Evolutionary conservation across 1,140 invertebrate genomes (phyloP), one percentile per base, ranked within the genome.

Genomic region (Frieseomelitta varia): DNA sequence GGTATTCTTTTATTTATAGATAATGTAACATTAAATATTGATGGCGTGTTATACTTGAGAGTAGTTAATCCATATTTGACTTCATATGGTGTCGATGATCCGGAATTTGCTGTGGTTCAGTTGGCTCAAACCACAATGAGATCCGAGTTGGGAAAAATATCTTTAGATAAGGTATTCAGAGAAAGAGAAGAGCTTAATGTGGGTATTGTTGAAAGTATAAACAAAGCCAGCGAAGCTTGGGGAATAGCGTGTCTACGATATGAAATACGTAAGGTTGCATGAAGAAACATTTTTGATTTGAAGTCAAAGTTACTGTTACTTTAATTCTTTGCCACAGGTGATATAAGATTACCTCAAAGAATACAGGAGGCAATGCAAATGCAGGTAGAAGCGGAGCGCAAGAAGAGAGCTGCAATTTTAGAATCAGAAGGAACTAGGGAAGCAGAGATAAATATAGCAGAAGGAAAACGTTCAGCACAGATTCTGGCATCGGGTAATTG

Each of bases 331-430:
- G 30, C 91, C 80, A 27, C 87, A 98, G 97, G 98, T 95, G 98
- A 99, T 93, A 99, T 99, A 90, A 98, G 97, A 93, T 95, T 99
- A 88, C 99, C 99, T 15, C 94, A 95, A 4, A 96, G 98, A 93
- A 98, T 99, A 10, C 98, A 99, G 92, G 99, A 99, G 95, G 99
- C 99, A 11, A 99, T 99, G 99, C 99, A 99, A 95, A 99, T 99
- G 98, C 99, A 99, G 96, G 99, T 99, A 0, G 99, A 99, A 95
- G 99, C 99, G 0, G 99, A 99, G 94, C 95, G 99, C 75, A 97
- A 98, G 92, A 99, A 99, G 94, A 96, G 99, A 92, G 99, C 99
- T 1, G 97, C 98, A 24, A 98, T 99, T 93, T 95, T 99, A 81
- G 99, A 99, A 95, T 99, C 99, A 0, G 99, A 99, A 96, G 99